Percentiles rank a stretch among this genome's conserved stretches.
Conservation (phyloP, 1,140 invertebrate genomes). For the Drosophila ambigua region DNA sequence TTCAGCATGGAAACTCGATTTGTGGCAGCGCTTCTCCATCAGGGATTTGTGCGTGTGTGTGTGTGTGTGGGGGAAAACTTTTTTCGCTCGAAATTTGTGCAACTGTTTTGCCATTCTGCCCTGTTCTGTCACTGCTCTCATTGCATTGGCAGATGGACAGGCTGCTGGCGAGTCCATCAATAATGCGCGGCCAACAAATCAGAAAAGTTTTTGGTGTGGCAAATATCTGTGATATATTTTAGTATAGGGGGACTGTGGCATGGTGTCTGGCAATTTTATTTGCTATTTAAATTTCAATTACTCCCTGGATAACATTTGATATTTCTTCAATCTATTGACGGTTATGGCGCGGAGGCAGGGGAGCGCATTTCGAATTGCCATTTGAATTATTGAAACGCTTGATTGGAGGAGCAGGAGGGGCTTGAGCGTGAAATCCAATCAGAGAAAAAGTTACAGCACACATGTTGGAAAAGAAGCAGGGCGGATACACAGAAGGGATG, state of each 20-base stretch:
- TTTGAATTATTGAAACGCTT: constrained; percentile 72
- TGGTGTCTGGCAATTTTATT: constrained; percentile 53
- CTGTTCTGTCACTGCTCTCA: constrained; percentile 7
- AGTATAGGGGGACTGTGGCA: background rate
- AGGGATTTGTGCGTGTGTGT: no score
- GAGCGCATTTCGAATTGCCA: constrained; percentile 22
- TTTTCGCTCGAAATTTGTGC: constrained; percentile 10
- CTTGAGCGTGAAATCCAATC: constrained; percentile 67
- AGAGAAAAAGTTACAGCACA: constrained; percentile 42
- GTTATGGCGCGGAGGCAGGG: background rate
- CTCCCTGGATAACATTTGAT: constrained; percentile 17
- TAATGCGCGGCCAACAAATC: constrained; percentile 53
- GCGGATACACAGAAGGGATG: no score
- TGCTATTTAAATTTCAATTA: constrained; percentile 79
- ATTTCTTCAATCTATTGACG: constrained; percentile 20
- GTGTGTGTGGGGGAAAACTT: constrained; percentile 15
- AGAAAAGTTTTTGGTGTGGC: constrained; percentile 34
- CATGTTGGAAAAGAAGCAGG: background rate
- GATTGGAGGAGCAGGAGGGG: constrained; percentile 46
- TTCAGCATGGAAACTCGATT: constrained; percentile 42
- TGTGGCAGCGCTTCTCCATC: constrained; percentile 7
- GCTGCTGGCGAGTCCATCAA: constrained; percentile 28
- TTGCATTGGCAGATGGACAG: constrained; percentile 23
- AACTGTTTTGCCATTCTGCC: constrained; percentile 11
- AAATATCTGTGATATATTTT: background rate